Evolutionary conservation across 2,113 vertebrate species (phyloP), one percentile per base, ranked within the genome.

Genomic region (Coptodon rendalli): DNA sequence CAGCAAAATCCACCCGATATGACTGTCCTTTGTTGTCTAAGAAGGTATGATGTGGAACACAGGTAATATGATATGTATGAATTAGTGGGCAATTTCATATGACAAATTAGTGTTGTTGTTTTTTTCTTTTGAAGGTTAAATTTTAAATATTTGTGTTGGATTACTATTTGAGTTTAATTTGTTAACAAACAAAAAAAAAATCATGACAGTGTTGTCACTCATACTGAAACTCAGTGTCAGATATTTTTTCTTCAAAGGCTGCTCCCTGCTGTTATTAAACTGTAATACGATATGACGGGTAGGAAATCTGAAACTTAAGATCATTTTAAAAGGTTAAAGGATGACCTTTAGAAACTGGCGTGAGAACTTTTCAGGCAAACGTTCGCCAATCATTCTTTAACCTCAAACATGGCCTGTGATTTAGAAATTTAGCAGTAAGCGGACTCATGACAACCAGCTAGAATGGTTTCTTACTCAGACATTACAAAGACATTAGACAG

Each of bases 11-110:
- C 84, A 34, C 68, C 81, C 86, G 22, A 29, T 57, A 38, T 91
- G 84, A 43, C 34, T 92, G 79, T 87, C 87, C 92, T 95, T 96
- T 95, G 91, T 96, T 95, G 93, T 96, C 86, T 95, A 89, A 92
- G 85, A 91, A 88, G n/a, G 81, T 90, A 89, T 91, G 84, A 92
- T 88, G 78, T 81, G 31, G 81, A 90, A 91, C 86, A 59, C 79
- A 14, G 52, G 80, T 36, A 86, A 84, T 36, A 86, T 27, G 68
- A 76, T 48, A 10, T 19, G 40, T 82, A 89, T n/a, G 56, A 94
- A 83, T 83, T 63, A 83, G 82, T 73, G 43, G 48, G 66, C 68
- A 81, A 66, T 57, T 89, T 89, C 86, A 54, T 79, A 31, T n/a
- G 73, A 54, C 36, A 50, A 53, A 81, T 53, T 27, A 50, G 57